Conservation (phyloP, 2,113 vertebrate genomes). For the Neogobius melanostomus region DNA sequence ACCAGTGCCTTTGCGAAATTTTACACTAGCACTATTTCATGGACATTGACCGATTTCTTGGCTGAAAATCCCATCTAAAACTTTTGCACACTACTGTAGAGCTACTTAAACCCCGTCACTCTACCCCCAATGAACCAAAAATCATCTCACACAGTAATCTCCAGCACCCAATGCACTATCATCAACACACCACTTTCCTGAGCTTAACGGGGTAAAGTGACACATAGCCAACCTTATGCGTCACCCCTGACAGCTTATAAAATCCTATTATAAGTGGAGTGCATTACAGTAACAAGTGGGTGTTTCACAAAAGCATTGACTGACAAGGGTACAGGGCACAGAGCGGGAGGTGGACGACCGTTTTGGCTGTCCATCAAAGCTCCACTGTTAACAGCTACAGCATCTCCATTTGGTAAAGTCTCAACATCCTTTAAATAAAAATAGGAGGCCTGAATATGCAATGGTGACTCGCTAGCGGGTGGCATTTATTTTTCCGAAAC, state of each 20-base stretch:
- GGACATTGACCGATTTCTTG: too few species aligned
- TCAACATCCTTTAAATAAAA: not conserved
- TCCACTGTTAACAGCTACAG: not conserved
- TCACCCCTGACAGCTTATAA: conserved; percentile 17
- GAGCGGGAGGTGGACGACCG: not conserved
- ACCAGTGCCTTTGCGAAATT: too few species aligned
- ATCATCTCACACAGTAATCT: conserved; percentile 10
- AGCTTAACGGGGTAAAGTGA: conserved; percentile 21
- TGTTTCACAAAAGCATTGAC: conserved; percentile 5
- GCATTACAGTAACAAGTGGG: conserved; percentile 19
- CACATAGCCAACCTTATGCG: conserved; percentile 15
- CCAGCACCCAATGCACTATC: not conserved
- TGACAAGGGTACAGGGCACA: not conserved
- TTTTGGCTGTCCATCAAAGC: conserved; percentile 8
- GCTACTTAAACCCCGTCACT: not conserved
- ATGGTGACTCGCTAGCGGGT: not conserved
- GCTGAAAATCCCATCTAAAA: not conserved
- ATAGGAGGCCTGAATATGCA: not conserved
- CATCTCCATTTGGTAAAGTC: conserved; percentile 5
- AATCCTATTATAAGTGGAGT: conserved; percentile 37
- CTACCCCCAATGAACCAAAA: not conserved
- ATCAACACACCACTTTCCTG: conserved; percentile 24
- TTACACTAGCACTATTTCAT: too few species aligned
- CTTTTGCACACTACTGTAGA: not conserved
- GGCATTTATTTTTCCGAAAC: not conserved